phyloP scores from a whole-genome alignment of 2,113 vertebrate genomes.

The Ranitomeya variabilis region DNA sequence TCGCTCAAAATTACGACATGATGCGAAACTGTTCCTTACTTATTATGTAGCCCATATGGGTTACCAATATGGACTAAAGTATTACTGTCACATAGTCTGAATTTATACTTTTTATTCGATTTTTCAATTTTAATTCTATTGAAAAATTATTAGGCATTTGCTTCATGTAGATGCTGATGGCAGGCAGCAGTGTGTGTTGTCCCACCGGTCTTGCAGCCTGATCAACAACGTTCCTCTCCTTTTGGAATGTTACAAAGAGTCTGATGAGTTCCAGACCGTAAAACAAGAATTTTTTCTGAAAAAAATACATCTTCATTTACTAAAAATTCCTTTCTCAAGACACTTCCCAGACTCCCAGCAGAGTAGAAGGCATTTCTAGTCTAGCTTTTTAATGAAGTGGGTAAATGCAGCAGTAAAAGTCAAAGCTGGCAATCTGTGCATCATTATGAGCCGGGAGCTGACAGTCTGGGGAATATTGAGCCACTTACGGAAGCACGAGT shows the following conservation, averaged over 20 bases:
- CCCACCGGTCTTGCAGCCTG: background rate
- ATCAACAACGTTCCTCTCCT: background rate
- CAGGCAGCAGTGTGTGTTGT: background rate
- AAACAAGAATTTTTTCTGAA: slow-evolving; percentile 13
- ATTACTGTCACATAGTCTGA: too few species aligned
- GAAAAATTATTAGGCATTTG: background rate
- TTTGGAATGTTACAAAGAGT: slow-evolving; percentile 16
- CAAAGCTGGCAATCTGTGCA: slow-evolving; percentile 3
- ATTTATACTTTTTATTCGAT: background rate
- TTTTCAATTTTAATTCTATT: background rate
- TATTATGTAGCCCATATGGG: background rate
- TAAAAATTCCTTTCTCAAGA: slow-evolving; percentile 22
- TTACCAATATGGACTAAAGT: too few species aligned
- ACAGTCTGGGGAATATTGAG: background rate
- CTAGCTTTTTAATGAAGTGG: background rate
- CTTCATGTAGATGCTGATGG: background rate
- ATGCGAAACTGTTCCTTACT: background rate
- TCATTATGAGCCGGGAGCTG: background rate
- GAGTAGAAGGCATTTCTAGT: background rate
- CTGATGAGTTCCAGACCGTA: slow-evolving; percentile 42
- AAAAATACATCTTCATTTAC: slow-evolving; percentile 35
- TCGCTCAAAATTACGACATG: background rate
- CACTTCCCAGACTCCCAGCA: slow-evolving; percentile 2
- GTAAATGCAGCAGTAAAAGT: slow-evolving; percentile 14
- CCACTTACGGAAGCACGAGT: slow-evolving; percentile 3